These are phyloP conservation scores for Furcula furcula DNA, from an alignment of 2,888 invertebrate species.

Conservation along the genomic window DNA sequence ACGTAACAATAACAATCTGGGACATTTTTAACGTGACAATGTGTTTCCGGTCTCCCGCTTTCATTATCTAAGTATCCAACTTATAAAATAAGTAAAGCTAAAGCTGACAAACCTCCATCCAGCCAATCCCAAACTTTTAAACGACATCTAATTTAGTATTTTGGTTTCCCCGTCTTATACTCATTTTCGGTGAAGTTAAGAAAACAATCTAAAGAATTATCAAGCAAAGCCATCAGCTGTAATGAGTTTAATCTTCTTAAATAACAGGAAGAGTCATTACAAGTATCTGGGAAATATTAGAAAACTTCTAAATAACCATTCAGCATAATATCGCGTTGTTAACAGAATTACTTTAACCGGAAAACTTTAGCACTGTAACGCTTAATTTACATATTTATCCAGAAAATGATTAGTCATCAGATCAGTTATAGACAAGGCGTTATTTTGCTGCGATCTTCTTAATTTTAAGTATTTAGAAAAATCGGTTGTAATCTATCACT, in stretches of 20 bases:
- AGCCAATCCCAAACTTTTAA: conserved; percentile 11
- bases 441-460: no score
- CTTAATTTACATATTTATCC: no score
- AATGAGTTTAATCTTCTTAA: conserved; percentile 6
- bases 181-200: conserved; percentile 8
- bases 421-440: no score
- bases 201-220: conserved; percentile 8
- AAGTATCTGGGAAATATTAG: conserved; percentile 5
- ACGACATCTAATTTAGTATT: conserved; percentile 8
- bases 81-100: no score
- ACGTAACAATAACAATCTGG: no score
- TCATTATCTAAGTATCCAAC: no score
- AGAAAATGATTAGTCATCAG: no score
- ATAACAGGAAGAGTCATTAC: conserved; percentile 5
- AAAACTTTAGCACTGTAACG: background rate
- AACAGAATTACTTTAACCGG: conserved; percentile 1
- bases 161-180: conserved; percentile 8
- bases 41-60: no score
- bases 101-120: conserved; percentile 2
- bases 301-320: conserved; percentile 6
- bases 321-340: conserved; percentile 3
- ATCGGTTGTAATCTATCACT: no score
- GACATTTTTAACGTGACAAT: no score
- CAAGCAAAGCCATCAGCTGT: conserved; percentile 3
- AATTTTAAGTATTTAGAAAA: no score